These are phyloP conservation scores for Brachionus sp. DNA, from an alignment of 1,140 invertebrate species.

Conservation along the genomic window DNA sequence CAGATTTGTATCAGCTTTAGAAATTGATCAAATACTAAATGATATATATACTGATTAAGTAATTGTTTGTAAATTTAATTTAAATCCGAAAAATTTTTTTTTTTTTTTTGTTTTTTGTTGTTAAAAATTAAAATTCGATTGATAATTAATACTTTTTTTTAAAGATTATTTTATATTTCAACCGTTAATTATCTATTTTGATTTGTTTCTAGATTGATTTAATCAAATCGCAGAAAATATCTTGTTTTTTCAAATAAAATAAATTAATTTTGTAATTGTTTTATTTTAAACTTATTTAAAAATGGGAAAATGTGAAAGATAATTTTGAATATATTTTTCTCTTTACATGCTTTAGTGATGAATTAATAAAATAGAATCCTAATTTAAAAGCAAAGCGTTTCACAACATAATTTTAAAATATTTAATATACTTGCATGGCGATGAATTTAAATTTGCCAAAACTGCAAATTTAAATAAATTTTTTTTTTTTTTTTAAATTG, in stretches of 20 bases:
- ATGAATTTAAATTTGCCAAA: neutral
- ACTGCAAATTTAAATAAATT: neutral
- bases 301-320: neutral
- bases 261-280: neutral
- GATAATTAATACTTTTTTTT: neutral
- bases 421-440: neutral
- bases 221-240: neutral
- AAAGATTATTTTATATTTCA: neutral
- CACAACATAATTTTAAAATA: neutral
- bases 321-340: neutral
- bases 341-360: neutral
- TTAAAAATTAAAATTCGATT: neutral
- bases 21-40: conserved; percentile 26
- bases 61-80: neutral
- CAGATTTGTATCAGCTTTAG: conserved; percentile 8
- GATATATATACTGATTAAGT: neutral
- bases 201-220: neutral
- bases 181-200: neutral
- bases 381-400: neutral
- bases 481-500: neutral
- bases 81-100: conserved; percentile 14
- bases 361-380: neutral
- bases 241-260: neutral
- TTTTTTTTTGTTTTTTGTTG: neutral
- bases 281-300: neutral